phyloP scores from a whole-genome alignment of 1,140 invertebrate genomes.

The Cyclargus thomasi region DNA sequence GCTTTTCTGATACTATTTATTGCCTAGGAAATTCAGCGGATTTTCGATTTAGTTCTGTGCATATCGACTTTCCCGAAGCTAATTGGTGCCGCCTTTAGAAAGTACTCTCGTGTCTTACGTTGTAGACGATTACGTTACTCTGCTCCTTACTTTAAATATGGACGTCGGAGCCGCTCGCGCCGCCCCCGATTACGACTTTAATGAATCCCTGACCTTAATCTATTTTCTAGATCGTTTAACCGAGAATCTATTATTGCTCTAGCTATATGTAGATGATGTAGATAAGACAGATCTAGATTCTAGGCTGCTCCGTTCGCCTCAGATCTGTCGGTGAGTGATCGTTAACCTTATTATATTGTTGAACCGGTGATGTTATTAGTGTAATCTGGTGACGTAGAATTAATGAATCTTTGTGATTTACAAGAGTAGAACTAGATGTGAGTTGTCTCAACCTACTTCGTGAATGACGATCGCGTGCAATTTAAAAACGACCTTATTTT shows the following conservation, averaged over 20 bases:
- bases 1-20: constrained; percentile 63
- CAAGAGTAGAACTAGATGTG: constrained; percentile 58
- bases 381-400: constrained; percentile 34
- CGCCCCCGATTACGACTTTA: not conserved
- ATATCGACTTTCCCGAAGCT: constrained; percentile 37
- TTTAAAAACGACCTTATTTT: constrained; percentile 51
- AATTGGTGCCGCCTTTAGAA: constrained; percentile 35
- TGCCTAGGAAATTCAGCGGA: constrained; percentile 44
- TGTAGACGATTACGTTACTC: not conserved
- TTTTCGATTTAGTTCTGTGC: constrained; percentile 42
- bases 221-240: constrained; percentile 3
- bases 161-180: not conserved
- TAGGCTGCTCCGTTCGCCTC: not conserved
- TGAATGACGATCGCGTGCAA: constrained; percentile 48
- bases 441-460: constrained; percentile 67
- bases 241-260: not conserved
- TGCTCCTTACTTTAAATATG: not conserved
- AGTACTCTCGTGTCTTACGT: constrained; percentile 16
- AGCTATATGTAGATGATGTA: not conserved
- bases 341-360: constrained; percentile 2
- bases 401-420: constrained; percentile 68
- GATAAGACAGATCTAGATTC: not conserved
- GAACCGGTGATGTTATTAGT: not conserved
- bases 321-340: not conserved
- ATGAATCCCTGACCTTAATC: constrained; percentile 2